phyloP scores from a whole-genome alignment of 2,113 vertebrate genomes.

The Neolamprologus toae region DNA sequence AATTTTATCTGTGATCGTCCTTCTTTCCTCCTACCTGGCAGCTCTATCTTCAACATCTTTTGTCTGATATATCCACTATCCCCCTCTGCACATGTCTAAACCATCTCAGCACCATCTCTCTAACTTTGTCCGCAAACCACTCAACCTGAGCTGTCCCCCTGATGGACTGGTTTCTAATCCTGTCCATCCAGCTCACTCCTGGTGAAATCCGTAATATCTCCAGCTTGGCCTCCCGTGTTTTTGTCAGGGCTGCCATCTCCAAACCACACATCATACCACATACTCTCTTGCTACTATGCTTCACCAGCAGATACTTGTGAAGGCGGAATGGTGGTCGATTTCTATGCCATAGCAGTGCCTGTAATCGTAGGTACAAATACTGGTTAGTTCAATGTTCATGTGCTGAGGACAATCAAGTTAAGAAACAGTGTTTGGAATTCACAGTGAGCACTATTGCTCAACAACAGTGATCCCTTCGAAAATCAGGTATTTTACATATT shows the following conservation, averaged over 20 bases:
- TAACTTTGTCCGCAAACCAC: background rate
- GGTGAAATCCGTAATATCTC: background rate
- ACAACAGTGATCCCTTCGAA: background rate
- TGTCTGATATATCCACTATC: background rate
- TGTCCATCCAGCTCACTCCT: background rate
- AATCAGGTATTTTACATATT: background rate
- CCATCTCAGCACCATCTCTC: background rate
- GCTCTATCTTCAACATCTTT: background rate
- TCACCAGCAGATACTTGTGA: background rate
- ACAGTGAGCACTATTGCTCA: background rate
- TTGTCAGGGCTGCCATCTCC: background rate
- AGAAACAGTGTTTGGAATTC: background rate
- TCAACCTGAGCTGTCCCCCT: background rate
- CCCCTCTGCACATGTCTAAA: background rate
- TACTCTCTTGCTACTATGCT: background rate
- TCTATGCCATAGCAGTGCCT: background rate
- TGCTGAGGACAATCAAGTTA: background rate
- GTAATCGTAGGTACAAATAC: background rate
- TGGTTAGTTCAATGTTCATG: background rate
- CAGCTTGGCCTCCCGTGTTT: background rate
- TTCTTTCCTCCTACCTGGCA: background rate
- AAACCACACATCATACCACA: background rate
- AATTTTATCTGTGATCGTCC: background rate
- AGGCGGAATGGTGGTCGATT: background rate
- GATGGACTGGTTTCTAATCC: background rate